A percentile compares a stretch with the other conserved stretches of the same genome.
Conservation (phyloP, 2,797 vertebrate genomes). For the Acrossocheilus fasciatus region DNA sequence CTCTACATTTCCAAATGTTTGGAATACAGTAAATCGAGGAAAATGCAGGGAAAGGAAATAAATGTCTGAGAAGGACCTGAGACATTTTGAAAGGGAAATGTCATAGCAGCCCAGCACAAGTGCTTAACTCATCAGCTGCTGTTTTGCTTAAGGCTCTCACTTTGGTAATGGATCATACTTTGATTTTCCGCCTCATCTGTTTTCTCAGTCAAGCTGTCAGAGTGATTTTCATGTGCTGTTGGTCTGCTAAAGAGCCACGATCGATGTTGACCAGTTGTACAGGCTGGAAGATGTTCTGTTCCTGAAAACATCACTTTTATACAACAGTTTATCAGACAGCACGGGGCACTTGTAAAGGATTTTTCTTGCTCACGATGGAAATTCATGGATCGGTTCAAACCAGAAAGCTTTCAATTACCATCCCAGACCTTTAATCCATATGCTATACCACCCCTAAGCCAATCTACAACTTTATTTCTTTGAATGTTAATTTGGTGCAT, state of each 20-base stretch:
- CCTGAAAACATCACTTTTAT: neutral
- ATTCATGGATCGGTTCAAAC: neutral
- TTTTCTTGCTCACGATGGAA: neutral
- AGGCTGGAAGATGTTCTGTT: neutral
- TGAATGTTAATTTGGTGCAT: neutral
- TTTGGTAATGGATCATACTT: constrained; percentile 55
- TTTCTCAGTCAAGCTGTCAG: constrained; percentile 54
- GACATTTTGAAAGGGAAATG: constrained; percentile 37
- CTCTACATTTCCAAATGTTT: neutral
- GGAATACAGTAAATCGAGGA: constrained; percentile 19
- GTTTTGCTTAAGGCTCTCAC: constrained; percentile 53
- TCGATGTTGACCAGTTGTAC: neutral
- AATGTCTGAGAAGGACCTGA: neutral
- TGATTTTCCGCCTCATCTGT: constrained; percentile 59
- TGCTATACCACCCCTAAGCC: no score
- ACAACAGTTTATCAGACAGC: neutral
- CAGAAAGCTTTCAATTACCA: neutral
- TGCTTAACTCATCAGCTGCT: constrained; percentile 49
- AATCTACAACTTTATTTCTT: neutral
- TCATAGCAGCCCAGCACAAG: constrained; percentile 54
- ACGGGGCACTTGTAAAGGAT: neutral
- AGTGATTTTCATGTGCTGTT: constrained; percentile 37
- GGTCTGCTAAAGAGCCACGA: constrained; percentile 19
- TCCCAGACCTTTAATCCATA: neutral
- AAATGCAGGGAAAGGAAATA: constrained; percentile 13